A percentile compares a stretch with the other conserved stretches of the same genome.
These are phyloP conservation scores for Phrynosoma platyrhinos DNA, from an alignment of 2,113 vertebrate genomes.

Conservation along the genomic window DNA sequence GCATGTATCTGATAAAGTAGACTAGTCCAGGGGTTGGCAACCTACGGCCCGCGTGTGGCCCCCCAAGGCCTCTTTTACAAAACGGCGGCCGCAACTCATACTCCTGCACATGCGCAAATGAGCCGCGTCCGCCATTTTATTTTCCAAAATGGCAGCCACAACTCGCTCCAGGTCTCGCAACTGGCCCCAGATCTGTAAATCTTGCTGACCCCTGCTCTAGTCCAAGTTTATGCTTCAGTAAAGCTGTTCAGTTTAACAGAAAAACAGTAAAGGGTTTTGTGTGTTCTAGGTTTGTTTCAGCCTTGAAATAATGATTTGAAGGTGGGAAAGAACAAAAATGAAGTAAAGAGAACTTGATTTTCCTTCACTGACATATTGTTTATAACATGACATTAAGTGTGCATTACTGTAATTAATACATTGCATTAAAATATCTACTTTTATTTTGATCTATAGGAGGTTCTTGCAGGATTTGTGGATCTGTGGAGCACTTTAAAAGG, in stretches of 20 bases:
- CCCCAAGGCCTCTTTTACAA: too few relatives aligned
- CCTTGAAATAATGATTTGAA: not conserved
- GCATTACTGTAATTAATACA: not conserved
- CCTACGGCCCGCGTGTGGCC: too few relatives aligned
- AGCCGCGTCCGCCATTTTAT: too few relatives aligned
- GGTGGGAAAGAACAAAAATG: not conserved
- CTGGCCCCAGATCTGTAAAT: too few relatives aligned
- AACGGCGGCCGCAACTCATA: too few relatives aligned
- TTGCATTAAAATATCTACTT: not conserved
- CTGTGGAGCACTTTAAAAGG: constrained; percentile 94
- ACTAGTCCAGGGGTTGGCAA: too few relatives aligned
- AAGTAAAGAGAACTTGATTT: not conserved
- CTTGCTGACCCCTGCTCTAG: not conserved
- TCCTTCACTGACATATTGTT: not conserved
- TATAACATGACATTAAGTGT: not conserved
- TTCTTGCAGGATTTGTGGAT: constrained; percentile 91
- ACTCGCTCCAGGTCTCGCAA: too few relatives aligned
- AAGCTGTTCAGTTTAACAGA: not conserved
- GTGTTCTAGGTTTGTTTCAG: not conserved
- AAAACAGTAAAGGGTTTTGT: not conserved
- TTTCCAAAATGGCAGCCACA: too few relatives aligned
- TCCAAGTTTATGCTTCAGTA: not conserved
- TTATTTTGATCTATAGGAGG: constrained; percentile 81
- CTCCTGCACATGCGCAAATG: too few relatives aligned
- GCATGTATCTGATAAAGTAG: not conserved